These are phyloP conservation scores for Koerneria pararmatus DNA, from an alignment of 2,888 invertebrate species.

Conservation along the genomic window DNA sequence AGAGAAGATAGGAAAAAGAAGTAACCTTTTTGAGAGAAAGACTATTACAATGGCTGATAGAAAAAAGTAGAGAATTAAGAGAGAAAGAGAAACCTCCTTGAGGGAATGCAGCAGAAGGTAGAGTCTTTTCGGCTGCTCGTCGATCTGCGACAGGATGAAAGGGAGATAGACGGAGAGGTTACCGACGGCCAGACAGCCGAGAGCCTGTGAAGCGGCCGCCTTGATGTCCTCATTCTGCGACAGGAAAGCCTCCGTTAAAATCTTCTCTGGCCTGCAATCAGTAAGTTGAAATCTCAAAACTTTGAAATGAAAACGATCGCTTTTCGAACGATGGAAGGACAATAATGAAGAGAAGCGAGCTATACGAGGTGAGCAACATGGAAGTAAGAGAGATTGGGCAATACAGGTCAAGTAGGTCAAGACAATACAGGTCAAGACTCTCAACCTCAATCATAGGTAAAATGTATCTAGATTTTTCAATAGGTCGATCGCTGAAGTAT, in stretches of 20 bases:
- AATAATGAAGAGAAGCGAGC: background rate
- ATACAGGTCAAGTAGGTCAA: too few species aligned
- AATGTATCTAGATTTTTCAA: too few species aligned
- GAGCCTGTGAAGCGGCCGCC: slow-evolving; percentile 90
- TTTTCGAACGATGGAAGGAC: background rate
- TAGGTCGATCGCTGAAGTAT: too few species aligned
- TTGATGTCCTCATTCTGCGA: slow-evolving; percentile 92
- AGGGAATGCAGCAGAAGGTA: slow-evolving; percentile 91
- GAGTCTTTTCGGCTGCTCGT: slow-evolving; percentile 86
- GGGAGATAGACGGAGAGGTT: slow-evolving; percentile 85
- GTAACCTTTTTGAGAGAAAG: too few species aligned
- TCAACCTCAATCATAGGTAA: too few species aligned
- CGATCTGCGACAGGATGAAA: slow-evolving; percentile 83
- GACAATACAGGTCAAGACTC: too few species aligned
- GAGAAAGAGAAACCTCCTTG: slow-evolving; percentile 87
- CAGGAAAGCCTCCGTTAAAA: slow-evolving; percentile 77
- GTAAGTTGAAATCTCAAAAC: background rate
- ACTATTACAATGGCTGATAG: too few species aligned
- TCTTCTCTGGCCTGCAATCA: slow-evolving; percentile 57
- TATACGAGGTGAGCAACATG: background rate
- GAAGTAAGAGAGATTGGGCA: too few species aligned
- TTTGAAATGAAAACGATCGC: background rate
- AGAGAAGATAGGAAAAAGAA: too few species aligned
- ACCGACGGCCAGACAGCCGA: slow-evolving; percentile 85
- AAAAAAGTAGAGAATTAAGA: too few species aligned